Evolutionary conservation across 2,113 vertebrate species (phyloP), one percentile per base, ranked within the genome.

Genomic region (Apodemus speciosus): DNA sequence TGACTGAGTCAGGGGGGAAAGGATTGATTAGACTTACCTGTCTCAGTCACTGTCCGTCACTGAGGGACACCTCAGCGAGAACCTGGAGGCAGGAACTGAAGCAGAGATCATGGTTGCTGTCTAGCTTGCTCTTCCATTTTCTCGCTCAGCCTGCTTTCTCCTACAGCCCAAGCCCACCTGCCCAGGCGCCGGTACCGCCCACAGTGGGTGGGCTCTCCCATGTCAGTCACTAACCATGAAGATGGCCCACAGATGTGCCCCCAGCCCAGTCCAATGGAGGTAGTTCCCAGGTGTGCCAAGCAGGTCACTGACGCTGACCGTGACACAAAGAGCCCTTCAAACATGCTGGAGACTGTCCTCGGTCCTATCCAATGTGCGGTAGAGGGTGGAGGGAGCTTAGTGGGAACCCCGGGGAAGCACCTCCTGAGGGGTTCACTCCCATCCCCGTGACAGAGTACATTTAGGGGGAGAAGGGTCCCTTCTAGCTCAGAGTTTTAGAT

Each of bases 331-430:
- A 51, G 30, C 46, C 15, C 46, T 76, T 46, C 73, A 51, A 30
- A 35, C 30, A 7, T 1, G 7, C 73, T 18, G 6, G 46, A 13
- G 2, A 21, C 25, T 32, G 30, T 10, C 15, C 20, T 6, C 53
- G 2, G 10, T 35, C 76, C 92, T 3, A 15, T 68, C 73, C 69
- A 60, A 8, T 80, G 43, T 16, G 21, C 9, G 21, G 32, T 18
- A 51, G 35, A 38, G 0, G 0, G 40, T 3, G 5, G 68, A 20
- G 13, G 3, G 68, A 20, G 13, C 23, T 10, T 3, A 25, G 69
- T 13, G 30, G 53, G 14, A 2, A 10, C 11, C 21, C 49, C 53
- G 32, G 32, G 7, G 7, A 32, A 53, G 76, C 32, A 53, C 49
- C 16, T 30, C 14, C 30, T 32, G 15, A 18, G 43, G 27, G 15